Conservation (phyloP, 64 coral and sea anemone genomes). For the Stichodactyla helianthus region DNA sequence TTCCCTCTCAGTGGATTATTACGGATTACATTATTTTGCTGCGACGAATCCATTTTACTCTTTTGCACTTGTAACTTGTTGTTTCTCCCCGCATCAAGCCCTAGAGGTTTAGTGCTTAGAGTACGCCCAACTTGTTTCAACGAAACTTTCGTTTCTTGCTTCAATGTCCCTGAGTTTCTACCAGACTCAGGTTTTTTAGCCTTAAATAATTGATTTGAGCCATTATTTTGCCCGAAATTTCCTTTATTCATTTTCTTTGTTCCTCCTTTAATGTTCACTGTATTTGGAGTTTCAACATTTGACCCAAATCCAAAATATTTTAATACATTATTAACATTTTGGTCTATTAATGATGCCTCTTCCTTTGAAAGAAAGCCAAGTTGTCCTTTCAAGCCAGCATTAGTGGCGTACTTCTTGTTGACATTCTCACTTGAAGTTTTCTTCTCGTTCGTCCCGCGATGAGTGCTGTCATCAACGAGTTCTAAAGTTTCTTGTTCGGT, state of each 20-base stretch:
- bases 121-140: too few species aligned
- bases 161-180: not conserved
- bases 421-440: not conserved
- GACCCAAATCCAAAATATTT: not conserved
- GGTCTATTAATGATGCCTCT: not conserved
- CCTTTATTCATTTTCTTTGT: not conserved
- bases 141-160: not conserved
- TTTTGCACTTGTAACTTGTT: not conserved
- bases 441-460: not conserved
- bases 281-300: not conserved
- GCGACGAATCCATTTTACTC: not conserved
- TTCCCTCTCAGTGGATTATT: not conserved
- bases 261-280: not conserved
- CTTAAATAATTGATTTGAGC: not conserved
- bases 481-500: not conserved
- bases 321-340: not conserved
- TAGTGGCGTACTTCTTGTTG: not conserved
- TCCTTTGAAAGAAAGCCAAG: not conserved
- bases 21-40: not conserved
- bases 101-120: not conserved
- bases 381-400: not conserved
- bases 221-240: not conserved
- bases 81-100: not conserved
- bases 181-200: too few species aligned
- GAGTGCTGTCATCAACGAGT: not conserved